Evolutionary conservation across 2,888 invertebrate genomes (phyloP).

Genomic region (Flexamia atlantica): DNA sequence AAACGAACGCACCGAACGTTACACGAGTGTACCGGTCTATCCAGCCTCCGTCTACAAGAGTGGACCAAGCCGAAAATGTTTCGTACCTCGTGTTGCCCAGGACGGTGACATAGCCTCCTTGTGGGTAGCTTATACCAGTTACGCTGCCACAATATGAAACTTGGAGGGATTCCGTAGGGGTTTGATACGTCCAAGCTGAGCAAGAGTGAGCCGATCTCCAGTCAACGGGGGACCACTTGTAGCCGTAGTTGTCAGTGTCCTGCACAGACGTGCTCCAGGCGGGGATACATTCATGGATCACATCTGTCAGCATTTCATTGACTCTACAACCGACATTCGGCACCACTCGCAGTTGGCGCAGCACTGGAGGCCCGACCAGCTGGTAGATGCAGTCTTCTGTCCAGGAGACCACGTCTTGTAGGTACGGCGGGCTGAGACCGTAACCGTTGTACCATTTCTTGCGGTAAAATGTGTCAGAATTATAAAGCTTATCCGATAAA

Average conservation of each 20-base stretch:
- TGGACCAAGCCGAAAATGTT: background rate
- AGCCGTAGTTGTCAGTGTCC: background rate
- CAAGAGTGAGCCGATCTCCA: background rate
- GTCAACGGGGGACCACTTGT: background rate
- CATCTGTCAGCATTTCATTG: background rate
- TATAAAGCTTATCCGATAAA: background rate
- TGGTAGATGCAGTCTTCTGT: background rate
- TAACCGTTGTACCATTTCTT: background rate
- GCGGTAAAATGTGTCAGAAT: background rate
- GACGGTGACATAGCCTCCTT: background rate
- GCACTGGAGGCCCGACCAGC: background rate
- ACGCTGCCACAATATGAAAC: background rate
- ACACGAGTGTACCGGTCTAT: background rate
- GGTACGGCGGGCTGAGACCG: background rate
- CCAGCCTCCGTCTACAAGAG: background rate
- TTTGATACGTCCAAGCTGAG: background rate
- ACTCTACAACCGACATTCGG: background rate
- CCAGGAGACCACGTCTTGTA: conserved; percentile 1
- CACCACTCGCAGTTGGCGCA: conserved; percentile 3
- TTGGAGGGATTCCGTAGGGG: background rate
- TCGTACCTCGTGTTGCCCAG: background rate
- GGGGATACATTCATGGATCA: background rate
- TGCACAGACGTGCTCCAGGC: background rate
- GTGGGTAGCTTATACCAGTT: background rate
- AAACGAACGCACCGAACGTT: background rate